Conservation (phyloP, 2,888 invertebrate species). For the Leucania comma region DNA sequence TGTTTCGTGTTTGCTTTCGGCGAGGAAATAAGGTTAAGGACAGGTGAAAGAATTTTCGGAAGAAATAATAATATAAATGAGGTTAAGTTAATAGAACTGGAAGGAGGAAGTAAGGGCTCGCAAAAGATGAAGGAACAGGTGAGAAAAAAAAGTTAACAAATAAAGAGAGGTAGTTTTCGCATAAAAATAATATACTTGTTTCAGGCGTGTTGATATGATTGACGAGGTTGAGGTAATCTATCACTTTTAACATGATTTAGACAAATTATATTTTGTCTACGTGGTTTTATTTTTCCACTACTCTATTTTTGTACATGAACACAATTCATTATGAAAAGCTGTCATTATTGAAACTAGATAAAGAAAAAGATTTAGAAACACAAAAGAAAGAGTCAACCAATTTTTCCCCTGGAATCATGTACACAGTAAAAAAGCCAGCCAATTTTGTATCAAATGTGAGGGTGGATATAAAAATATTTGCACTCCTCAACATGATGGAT, state of each 20-base stretch:
- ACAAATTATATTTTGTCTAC: conserved; percentile 1
- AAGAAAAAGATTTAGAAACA: neutral
- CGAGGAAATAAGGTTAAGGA: conserved; percentile 5
- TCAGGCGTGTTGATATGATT: conserved; percentile 5
- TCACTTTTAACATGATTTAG: conserved; percentile 19
- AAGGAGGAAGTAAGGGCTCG: no score
- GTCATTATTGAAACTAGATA: neutral
- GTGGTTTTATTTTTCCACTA: neutral
- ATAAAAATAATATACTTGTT: neutral
- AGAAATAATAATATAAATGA: conserved; percentile 14
- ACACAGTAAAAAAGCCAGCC: neutral
- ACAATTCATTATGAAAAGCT: neutral
- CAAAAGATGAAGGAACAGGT: no score
- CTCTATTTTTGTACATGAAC: neutral
- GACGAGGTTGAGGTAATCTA: conserved; percentile 2
- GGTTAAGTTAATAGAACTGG: neutral
- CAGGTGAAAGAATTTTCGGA: conserved; percentile 11
- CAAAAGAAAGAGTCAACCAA: neutral
- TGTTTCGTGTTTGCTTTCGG: conserved; percentile 37
- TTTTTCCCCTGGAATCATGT: neutral
- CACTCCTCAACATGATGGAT: conserved; percentile 38
- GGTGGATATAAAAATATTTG: conserved; percentile 47
- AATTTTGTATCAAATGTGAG: conserved; percentile 8
- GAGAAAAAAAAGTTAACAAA: neutral
- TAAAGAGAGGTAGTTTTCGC: neutral